Conservation (phyloP, 1,140 invertebrate genomes). For the Parasteatoda tepidariorum region DNA sequence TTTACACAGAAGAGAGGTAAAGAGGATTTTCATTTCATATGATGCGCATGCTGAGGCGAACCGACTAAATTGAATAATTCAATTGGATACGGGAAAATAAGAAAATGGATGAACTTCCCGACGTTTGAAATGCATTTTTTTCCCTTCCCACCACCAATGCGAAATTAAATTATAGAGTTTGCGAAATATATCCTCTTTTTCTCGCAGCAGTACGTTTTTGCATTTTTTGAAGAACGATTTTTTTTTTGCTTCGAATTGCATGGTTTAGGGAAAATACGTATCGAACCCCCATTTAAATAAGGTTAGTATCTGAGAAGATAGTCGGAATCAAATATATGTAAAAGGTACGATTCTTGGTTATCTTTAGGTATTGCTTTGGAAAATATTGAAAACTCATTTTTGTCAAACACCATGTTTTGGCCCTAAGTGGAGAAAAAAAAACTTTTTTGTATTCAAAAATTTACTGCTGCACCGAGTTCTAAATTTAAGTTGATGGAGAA, state of each 20-base stretch:
- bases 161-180: neutral
- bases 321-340: neutral
- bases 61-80: neutral
- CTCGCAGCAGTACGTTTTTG: neutral
- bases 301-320: neutral
- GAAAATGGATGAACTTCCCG: neutral
- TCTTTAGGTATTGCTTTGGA: neutral
- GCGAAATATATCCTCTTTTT: neutral
- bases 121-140: neutral
- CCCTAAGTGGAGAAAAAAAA: no score
- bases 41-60: neutral
- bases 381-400: neutral
- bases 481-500: no score
- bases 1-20: neutral
- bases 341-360: neutral
- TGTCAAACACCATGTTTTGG: neutral
- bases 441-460: no score
- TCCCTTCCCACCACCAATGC: neutral
- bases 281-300: neutral
- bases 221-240: neutral
- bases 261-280: neutral
- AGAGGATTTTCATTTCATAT: neutral
- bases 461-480: no score
- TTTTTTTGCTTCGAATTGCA: neutral
- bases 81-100: neutral